Conservation (phyloP, 2,888 invertebrate genomes). For the Ophioninae sp. region DNA sequence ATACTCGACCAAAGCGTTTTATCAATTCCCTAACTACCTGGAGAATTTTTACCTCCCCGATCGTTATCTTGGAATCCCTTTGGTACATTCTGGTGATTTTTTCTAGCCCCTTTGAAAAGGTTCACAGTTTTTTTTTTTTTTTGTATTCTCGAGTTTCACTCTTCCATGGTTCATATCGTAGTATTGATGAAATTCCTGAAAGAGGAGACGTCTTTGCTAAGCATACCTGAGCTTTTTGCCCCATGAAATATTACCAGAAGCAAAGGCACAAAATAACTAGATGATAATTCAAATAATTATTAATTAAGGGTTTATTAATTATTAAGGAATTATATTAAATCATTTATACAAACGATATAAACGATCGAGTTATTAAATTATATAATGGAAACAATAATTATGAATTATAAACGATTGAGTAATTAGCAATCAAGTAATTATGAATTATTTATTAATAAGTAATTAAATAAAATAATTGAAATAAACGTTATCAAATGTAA, state of each 20-base stretch:
- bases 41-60: neutral
- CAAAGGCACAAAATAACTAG: neutral
- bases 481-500: too few species aligned
- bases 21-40: neutral
- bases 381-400: too few species aligned
- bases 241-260: constrained; percentile 17
- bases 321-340: too few species aligned
- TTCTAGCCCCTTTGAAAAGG: neutral
- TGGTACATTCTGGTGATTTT: too few species aligned
- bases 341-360: too few species aligned
- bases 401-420: too few species aligned
- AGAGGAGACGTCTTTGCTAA: neutral
- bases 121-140: neutral
- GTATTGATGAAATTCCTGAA: neutral
- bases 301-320: too few species aligned
- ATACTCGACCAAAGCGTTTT: neutral
- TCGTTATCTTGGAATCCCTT: neutral
- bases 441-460: too few species aligned
- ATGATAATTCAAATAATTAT: too few species aligned
- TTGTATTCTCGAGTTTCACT: neutral
- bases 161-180: neutral
- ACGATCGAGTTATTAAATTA: too few species aligned
- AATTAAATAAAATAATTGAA: too few species aligned
- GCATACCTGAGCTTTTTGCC: neutral
- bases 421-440: too few species aligned